Evolutionary conservation across 2,113 vertebrate species (phyloP).

Genomic region (Rostratula benghalensis): DNA sequence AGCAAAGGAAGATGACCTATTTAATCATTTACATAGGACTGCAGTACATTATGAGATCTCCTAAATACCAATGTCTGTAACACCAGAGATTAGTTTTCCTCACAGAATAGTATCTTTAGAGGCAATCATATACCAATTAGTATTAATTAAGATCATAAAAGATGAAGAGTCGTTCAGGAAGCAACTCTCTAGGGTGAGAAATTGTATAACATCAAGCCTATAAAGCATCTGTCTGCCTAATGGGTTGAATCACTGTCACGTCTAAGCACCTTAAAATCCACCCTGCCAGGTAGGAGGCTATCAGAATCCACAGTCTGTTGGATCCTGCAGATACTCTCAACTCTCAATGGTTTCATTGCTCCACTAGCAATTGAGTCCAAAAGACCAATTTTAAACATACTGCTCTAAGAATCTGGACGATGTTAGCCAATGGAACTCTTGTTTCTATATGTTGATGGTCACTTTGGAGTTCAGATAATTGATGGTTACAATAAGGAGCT

Average conservation of each 20-base stretch:
- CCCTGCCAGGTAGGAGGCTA: neutral
- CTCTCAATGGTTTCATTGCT: too few species aligned
- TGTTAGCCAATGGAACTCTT: neutral
- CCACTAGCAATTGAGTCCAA: neutral
- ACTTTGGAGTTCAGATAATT: neutral
- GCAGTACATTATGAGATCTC: neutral
- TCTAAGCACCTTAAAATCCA: neutral
- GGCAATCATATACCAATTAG: neutral
- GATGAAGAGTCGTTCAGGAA: neutral
- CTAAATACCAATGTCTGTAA: neutral
- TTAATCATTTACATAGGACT: neutral
- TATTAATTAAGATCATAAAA: slow-evolving; percentile 35
- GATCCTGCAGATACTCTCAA: neutral
- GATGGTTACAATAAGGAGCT: neutral
- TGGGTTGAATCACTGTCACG: neutral
- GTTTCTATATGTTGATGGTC: neutral
- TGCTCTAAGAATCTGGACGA: neutral
- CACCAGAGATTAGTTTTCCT: neutral
- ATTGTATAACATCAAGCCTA: neutral
- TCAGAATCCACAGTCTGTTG: neutral
- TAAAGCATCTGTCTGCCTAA: neutral
- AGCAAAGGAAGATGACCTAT: neutral
- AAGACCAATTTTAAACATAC: neutral
- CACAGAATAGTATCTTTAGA: neutral
- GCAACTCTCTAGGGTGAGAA: neutral